These are phyloP conservation scores for Cheilosia pagana DNA, from an alignment of 2,888 invertebrate species.

Conservation along the genomic window DNA sequence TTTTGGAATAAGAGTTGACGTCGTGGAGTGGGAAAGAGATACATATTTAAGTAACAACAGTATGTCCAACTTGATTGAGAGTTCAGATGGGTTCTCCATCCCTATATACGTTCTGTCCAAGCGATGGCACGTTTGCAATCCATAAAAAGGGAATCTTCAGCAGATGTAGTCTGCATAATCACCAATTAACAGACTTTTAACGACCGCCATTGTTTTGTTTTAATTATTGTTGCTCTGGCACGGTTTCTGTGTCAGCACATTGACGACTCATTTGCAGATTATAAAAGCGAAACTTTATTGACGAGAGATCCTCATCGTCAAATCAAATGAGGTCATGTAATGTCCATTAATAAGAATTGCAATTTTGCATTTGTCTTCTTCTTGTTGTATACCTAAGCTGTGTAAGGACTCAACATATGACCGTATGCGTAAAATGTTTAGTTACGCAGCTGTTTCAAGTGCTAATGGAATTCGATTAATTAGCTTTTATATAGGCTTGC, in stretches of 20 bases:
- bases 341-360: constrained; percentile 64
- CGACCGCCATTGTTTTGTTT: constrained; percentile 11
- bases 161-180: constrained; percentile 1
- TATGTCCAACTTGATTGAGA: too few species aligned
- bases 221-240: constrained; percentile 29
- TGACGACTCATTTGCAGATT: constrained; percentile 53
- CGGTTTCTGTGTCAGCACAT: constrained; percentile 4
- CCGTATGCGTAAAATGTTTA: constrained; percentile 14
- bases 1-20: neutral
- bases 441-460: constrained; percentile 66
- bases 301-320: constrained; percentile 14
- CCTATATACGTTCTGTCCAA: too few species aligned
- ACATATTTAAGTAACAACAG: too few species aligned
- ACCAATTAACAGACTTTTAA: constrained; percentile 53
- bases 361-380: constrained; percentile 60
- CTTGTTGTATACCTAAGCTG: neutral
- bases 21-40: too few species aligned
- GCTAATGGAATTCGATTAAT: constrained; percentile 74
- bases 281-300: constrained; percentile 64
- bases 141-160: too few species aligned
- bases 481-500: constrained; percentile 62
- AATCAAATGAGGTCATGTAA: constrained; percentile 68
- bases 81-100: too few species aligned
- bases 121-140: too few species aligned
- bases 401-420: constrained; percentile 5